Conservation (phyloP, 2,888 invertebrate species). For the Lithosia quadra region DNA sequence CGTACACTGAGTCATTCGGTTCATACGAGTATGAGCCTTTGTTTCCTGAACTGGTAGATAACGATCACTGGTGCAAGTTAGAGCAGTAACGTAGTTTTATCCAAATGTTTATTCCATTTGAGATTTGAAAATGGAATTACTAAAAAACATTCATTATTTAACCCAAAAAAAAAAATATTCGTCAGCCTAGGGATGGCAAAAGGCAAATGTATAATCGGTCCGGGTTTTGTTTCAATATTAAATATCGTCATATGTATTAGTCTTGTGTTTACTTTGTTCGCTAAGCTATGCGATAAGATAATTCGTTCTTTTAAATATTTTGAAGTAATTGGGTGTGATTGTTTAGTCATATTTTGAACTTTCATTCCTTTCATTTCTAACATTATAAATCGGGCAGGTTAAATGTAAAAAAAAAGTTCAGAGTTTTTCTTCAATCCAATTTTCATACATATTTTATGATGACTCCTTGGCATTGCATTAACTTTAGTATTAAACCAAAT, state of each 20-base stretch:
- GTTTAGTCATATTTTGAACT: not conserved
- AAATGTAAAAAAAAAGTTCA: too few relatives aligned
- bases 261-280: constrained; percentile 2
- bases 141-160: not conserved
- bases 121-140: constrained; percentile 11
- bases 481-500: too few relatives aligned
- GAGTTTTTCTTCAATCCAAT: too few relatives aligned
- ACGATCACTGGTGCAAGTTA: constrained; percentile 35
- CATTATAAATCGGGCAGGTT: too few relatives aligned
- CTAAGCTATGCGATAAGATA: not conserved
- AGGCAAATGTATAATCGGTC: not conserved
- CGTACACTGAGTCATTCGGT: constrained; percentile 64
- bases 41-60: constrained; percentile 47
- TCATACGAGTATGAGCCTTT: constrained; percentile 37
- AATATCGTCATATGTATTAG: not conserved
- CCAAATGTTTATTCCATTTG: not conserved
- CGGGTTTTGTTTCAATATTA: constrained; percentile 1
- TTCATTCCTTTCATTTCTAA: too few relatives aligned
- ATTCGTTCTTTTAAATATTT: not conserved
- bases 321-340: constrained; percentile 4
- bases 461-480: too few relatives aligned
- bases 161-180: too few relatives aligned
- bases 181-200: not conserved
- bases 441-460: too few relatives aligned
- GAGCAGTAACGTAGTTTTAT: constrained; percentile 24